phyloP scores from a whole-genome alignment of 2,888 invertebrate species.

The Eupithecia exiguata region DNA sequence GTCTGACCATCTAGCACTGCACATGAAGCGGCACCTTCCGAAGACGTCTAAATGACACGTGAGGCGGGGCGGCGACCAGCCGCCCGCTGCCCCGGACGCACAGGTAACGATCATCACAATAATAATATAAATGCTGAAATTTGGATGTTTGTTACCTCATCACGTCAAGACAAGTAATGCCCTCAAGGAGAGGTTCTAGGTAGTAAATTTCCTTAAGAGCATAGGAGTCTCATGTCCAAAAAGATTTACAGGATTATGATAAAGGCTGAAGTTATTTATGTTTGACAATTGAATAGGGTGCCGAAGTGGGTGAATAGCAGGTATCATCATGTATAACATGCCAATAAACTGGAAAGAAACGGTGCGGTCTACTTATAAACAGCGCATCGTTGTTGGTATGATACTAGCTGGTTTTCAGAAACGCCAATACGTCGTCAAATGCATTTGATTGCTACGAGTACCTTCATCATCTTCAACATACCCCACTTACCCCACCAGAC shows the following conservation, averaged over 20 bases:
- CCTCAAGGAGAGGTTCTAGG: background rate
- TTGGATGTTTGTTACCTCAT: background rate
- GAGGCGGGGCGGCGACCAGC: slow-evolving; percentile 76
- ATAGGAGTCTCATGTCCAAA: background rate
- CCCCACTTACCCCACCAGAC: background rate
- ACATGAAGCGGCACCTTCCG: slow-evolving; percentile 98
- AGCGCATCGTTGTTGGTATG: background rate
- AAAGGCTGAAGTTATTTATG: background rate
- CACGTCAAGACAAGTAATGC: background rate
- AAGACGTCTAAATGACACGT: slow-evolving; percentile 90
- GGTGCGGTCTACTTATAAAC: background rate
- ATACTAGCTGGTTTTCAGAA: background rate
- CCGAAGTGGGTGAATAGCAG: background rate
- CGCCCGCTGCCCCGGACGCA: slow-evolving; percentile 67
- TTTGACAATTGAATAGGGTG: background rate
- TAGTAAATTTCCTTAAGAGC: background rate
- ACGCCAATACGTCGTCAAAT: background rate
- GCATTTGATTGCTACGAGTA: too few species aligned
- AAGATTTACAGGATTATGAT: background rate
- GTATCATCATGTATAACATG: background rate
- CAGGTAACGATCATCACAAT: slow-evolving; percentile 58
- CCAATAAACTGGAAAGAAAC: background rate
- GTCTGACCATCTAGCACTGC: slow-evolving; percentile 97
- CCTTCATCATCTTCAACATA: background rate
- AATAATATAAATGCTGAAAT: background rate